Percentiles rank a stretch among this genome's conserved stretches.
Evolutionary conservation across 2,113 vertebrate species (phyloP).

Genomic region (Cathartes aura): DNA sequence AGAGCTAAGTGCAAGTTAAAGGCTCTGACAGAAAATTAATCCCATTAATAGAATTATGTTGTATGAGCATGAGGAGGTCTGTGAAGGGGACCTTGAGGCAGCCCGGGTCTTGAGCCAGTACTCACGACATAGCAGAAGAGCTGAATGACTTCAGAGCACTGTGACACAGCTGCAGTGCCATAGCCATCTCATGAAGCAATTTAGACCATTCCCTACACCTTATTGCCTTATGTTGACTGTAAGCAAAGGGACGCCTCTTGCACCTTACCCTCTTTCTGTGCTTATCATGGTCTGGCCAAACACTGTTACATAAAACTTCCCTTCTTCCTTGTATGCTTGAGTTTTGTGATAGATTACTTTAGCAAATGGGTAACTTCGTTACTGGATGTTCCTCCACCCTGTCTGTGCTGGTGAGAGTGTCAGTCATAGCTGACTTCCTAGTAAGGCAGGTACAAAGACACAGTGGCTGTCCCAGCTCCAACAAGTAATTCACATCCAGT

Average conservation of each 20-base stretch:
- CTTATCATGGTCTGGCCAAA: background rate
- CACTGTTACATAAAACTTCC: background rate
- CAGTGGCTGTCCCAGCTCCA: background rate
- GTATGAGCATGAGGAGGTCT: background rate
- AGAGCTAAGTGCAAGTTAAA: background rate
- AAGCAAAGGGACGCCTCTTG: background rate
- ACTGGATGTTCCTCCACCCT: background rate
- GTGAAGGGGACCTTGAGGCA: rapidly evolving
- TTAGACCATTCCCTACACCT: background rate
- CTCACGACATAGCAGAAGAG: background rate
- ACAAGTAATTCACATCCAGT: background rate
- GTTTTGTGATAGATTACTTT: constrained; percentile 9
- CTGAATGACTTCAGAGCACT: background rate
- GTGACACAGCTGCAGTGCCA: background rate
- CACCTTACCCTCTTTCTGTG: constrained; percentile 10
- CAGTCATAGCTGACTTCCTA: background rate
- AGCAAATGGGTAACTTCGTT: constrained; percentile 20
- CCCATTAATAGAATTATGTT: background rate
- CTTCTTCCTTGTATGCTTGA: background rate
- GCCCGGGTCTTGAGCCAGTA: background rate
- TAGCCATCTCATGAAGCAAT: background rate
- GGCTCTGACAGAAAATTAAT: background rate
- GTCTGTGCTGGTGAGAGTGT: background rate
- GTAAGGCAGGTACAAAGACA: background rate
- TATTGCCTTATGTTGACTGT: background rate